phyloP scores from a whole-genome alignment of 2,797 vertebrate genomes.

The Myotis myotis region DNA sequence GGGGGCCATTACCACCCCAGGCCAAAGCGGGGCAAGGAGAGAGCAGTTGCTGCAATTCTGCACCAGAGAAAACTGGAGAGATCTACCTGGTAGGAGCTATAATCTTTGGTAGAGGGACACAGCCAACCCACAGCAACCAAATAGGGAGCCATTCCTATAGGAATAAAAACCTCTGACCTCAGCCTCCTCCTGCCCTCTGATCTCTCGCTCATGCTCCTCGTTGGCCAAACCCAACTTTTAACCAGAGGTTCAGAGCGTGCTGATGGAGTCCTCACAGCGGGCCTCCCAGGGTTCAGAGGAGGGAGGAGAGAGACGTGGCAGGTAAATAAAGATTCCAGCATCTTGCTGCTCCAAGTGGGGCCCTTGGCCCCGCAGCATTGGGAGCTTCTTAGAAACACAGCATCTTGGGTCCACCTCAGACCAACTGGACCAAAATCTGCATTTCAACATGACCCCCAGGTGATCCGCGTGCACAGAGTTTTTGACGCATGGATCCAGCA shows the following conservation, averaged over 20 bases:
- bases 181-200: background rate
- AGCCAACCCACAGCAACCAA: background rate
- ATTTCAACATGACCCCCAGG: background rate
- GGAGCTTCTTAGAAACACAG: background rate
- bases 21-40: background rate
- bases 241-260: background rate
- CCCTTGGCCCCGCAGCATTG: background rate
- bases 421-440: background rate
- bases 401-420: background rate
- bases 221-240: background rate
- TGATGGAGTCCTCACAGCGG: accelerated
- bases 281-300: background rate
- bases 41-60: background rate
- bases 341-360: background rate
- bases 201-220: background rate
- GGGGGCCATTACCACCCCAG: background rate
- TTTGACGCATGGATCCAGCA: background rate
- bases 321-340: background rate
- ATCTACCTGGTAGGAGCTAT: background rate
- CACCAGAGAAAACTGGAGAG: background rate
- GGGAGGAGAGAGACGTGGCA: background rate
- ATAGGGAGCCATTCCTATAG: background rate
- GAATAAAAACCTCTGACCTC: background rate
- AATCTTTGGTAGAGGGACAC: background rate
- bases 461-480: background rate